Evolutionary conservation across 2,797 vertebrate genomes (phyloP).

Genomic region (Mallotus villosus): DNA sequence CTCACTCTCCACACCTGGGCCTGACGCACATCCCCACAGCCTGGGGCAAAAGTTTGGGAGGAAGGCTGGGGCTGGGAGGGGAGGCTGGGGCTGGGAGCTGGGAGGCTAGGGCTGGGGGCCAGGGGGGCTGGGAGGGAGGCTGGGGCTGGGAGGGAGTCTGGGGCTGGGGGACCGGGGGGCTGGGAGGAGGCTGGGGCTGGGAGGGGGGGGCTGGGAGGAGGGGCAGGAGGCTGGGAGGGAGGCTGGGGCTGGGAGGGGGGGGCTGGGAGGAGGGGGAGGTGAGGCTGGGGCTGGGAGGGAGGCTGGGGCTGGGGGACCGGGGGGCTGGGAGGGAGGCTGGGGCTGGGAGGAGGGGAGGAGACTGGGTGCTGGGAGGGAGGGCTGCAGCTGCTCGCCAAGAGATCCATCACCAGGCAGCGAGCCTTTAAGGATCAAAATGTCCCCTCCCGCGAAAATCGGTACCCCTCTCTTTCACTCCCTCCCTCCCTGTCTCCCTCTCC

Average conservation of each 20-base stretch:
- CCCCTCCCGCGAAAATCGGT: slow-evolving; percentile 35
- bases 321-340: background rate
- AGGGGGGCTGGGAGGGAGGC: too few relatives aligned
- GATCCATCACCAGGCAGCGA: slow-evolving; percentile 48
- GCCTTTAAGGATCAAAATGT: slow-evolving; percentile 35
- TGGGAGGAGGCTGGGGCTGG: too few relatives aligned
- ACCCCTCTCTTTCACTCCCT: slow-evolving; percentile 11
- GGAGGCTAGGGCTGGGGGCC: too few relatives aligned
- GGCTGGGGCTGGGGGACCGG: background rate
- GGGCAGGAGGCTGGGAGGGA: slow-evolving; percentile 23
- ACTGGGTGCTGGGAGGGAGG: slow-evolving; percentile 2
- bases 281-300: background rate
- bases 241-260: background rate
- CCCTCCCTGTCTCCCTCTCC: background rate
- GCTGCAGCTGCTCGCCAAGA: slow-evolving; percentile 40
- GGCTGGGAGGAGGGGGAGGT: too few relatives aligned
- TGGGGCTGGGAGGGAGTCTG: background rate
- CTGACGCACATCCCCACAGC: slow-evolving; percentile 15
- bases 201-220: too few relatives aligned
- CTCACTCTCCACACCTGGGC: slow-evolving; percentile 34
- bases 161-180: too few relatives aligned
- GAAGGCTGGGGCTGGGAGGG: slow-evolving; percentile 20
- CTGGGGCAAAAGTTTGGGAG: slow-evolving; percentile 25
- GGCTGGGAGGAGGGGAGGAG: slow-evolving; percentile 35
- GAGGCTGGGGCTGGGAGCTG: too few relatives aligned